Base-by-base conservation (phyloP, 2,113 vertebrate genomes). In the Peromyscus leucopus region DNA sequence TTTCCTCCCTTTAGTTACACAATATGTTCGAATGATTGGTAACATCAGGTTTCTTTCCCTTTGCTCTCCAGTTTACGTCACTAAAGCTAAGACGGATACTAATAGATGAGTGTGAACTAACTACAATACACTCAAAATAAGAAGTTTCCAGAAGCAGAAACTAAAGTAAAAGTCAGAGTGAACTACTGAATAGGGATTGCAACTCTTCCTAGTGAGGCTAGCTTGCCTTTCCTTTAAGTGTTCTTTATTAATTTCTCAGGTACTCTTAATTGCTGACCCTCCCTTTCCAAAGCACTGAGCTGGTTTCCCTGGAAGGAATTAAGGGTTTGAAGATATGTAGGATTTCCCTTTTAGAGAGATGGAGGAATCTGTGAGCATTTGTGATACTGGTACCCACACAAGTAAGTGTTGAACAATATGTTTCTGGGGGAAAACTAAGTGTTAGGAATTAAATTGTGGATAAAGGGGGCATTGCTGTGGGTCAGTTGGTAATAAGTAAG, bases 1-100 rank as follows among this genome's bases (percentile, higher is more conserved):
- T 71, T 89, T 61, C n/a, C 94, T 95, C 19, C 79, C 61, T 96
- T 94, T 94, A 76, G 75, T 88, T 90, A 97, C 19, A 76, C 48
- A 94, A 82, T 82, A 82, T 8, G 31, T 42, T 93, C 48, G 94
- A 90, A 26, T 86, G 9, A 16, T 91, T 97, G 61, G 46, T 80
- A 91, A 89, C 24, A 42, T 93, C 48, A 33, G 16, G 9, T 57
- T 83, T 67, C 82, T 82, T 65, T 69, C 2, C 46, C 57, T 86
- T 46, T 48, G 9, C 28, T 48, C 46, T 36, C 48, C 7, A 90
- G 57, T 6, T 21, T 13, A 78, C 76, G 42, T 78, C 94, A 84
- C 67, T 78, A 96, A 90, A 31, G 55, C 31, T 72, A 76, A 88
- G 75, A 82, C 46, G 48, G 48, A 63, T 79, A 61, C 46, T 57